A percentile compares a stretch with the other conserved stretches of the same genome.
These are phyloP conservation scores for Mechanitis mazaeus DNA, from an alignment of 2,888 invertebrate species.

Conservation along the genomic window DNA sequence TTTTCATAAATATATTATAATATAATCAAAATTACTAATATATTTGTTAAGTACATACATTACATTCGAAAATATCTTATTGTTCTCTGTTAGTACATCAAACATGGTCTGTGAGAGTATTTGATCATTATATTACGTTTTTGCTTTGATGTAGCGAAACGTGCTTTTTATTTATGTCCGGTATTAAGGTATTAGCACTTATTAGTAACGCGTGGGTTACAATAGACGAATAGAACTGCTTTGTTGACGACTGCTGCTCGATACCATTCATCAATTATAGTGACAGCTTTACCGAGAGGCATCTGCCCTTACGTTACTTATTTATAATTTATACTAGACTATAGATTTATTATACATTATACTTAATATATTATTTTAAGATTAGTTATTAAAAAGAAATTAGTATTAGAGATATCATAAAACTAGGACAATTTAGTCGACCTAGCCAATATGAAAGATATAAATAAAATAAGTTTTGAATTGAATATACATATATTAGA, in stretches of 20 bases:
- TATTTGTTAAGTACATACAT: background rate
- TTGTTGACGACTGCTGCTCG: constrained; percentile 54
- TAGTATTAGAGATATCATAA: too few species aligned
- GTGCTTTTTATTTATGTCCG: constrained; percentile 43
- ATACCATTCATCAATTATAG: constrained; percentile 50
- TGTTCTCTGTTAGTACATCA: too few species aligned
- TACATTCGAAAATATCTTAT: too few species aligned
- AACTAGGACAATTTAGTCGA: too few species aligned
- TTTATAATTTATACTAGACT: background rate
- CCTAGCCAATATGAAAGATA: too few species aligned
- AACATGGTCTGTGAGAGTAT: too few species aligned
- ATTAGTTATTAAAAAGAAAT: too few species aligned
- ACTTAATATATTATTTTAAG: too few species aligned
- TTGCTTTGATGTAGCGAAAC: constrained; percentile 16
- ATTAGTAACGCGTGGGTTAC: constrained; percentile 36
- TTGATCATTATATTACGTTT: constrained; percentile 2
- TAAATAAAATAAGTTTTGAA: too few species aligned
- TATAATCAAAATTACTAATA: constrained; percentile 1
- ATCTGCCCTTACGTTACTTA: constrained; percentile 34
- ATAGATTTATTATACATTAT: background rate
- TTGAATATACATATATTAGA: too few species aligned
- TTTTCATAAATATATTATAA: constrained; percentile 14
- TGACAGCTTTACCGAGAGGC: constrained; percentile 36
- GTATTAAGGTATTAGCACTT: constrained; percentile 44
- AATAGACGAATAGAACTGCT: constrained; percentile 39